Evolutionary conservation across 2,888 invertebrate species (phyloP).

Genomic region (Nysson spinosus): DNA sequence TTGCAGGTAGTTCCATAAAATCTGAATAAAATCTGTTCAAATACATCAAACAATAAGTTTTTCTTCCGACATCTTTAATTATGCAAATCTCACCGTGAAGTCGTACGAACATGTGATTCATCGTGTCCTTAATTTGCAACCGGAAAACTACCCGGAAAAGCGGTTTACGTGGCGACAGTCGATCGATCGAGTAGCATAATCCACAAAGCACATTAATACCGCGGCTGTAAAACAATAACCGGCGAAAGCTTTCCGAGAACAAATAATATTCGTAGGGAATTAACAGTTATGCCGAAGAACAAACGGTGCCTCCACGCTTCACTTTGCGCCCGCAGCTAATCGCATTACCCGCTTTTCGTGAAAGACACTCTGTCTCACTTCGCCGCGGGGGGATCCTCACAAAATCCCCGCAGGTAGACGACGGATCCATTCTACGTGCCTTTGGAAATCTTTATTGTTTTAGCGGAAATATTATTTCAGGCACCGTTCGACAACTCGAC

Average conservation of each 20-base stretch:
- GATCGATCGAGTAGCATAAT: slow-evolving; percentile 32
- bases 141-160: slow-evolving; percentile 10
- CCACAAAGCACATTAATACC: slow-evolving; percentile 40
- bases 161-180: slow-evolving; percentile 30
- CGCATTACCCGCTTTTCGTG: slow-evolving; percentile 58
- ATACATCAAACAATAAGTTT: no score
- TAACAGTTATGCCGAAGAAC: slow-evolving; percentile 47
- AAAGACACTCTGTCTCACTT: slow-evolving; percentile 41
- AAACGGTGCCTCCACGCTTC: slow-evolving; percentile 31
- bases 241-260: slow-evolving; percentile 15
- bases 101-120: no score
- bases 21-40: no score
- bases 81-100: no score
- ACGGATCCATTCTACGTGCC: slow-evolving; percentile 34
- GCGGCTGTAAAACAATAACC: slow-evolving; percentile 33
- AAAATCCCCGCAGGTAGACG: slow-evolving; percentile 54
- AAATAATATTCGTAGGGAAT: slow-evolving; percentile 45
- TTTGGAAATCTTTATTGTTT: slow-evolving; percentile 61
- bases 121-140: slow-evolving; percentile 18
- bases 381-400: slow-evolving; percentile 22
- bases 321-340: slow-evolving; percentile 53
- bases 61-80: no score
- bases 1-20: no score
- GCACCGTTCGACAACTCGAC: slow-evolving; percentile 18
- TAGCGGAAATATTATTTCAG: slow-evolving; percentile 58